Percentiles rank a stretch among this genome's conserved stretches.
Evolutionary conservation across 2,888 invertebrate genomes (phyloP).

Genomic region (Melikaiella ostensackeni): DNA sequence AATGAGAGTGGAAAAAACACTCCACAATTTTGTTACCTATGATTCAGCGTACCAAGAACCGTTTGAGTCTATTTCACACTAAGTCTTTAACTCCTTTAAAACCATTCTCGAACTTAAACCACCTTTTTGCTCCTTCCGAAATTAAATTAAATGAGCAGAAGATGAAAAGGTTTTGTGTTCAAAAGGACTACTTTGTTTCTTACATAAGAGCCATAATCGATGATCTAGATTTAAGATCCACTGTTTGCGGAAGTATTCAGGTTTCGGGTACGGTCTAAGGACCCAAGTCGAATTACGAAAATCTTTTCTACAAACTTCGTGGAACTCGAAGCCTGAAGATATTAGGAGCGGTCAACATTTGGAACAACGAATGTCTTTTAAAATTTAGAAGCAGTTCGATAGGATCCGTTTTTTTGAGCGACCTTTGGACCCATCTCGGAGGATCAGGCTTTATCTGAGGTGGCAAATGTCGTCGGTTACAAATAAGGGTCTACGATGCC

Average conservation of each 20-base stretch:
- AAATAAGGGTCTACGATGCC: constrained; percentile 67
- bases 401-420: constrained; percentile 40
- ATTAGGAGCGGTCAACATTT: constrained; percentile 14
- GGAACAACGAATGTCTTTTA: constrained; percentile 33
- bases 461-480: constrained; percentile 68
- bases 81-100: constrained; percentile 2
- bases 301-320: not conserved
- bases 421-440: constrained; percentile 51
- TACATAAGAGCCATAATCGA: constrained; percentile 23
- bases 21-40: constrained; percentile 22
- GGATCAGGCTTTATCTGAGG: constrained; percentile 58
- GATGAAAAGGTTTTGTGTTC: constrained; percentile 30
- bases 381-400: constrained; percentile 7
- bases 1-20: constrained; percentile 12
- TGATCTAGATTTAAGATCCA: constrained; percentile 25
- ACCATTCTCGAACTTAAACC: constrained; percentile 5
- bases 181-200: constrained; percentile 21
- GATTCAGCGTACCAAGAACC: constrained; percentile 34
- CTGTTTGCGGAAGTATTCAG: constrained; percentile 32
- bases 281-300: constrained; percentile 15
- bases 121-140: not conserved
- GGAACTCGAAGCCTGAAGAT: constrained; percentile 8
- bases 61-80: constrained; percentile 28
- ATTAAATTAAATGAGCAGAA: constrained; percentile 39
- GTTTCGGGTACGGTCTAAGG: not conserved